Conservation (phyloP, 2,797 vertebrate species). For the Sebastolobus altivelis region DNA sequence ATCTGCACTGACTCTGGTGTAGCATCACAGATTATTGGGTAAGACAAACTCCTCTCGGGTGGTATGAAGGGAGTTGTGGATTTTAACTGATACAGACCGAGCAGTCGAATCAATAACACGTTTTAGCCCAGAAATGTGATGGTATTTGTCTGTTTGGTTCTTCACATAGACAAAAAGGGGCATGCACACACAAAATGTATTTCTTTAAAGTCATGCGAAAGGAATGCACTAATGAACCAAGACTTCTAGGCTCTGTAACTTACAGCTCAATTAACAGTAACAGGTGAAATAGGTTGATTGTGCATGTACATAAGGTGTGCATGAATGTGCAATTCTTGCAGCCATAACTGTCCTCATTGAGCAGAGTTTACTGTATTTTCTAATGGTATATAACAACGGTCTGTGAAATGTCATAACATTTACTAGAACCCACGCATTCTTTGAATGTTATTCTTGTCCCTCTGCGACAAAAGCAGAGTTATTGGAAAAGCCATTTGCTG, state of each 20-base stretch:
- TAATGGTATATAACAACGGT: background rate
- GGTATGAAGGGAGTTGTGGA: constrained; percentile 1
- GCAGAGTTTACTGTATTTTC: background rate
- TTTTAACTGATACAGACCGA: constrained; percentile 18
- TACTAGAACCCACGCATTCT: constrained; percentile 27
- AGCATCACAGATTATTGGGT: constrained; percentile 2
- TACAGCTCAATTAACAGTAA: background rate
- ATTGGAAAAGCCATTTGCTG: constrained; percentile 68
- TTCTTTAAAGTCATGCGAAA: background rate
- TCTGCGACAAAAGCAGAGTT: constrained; percentile 26
- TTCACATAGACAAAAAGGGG: background rate
- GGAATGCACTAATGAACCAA: background rate
- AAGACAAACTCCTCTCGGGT: constrained; percentile 5
- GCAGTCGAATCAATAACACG: background rate
- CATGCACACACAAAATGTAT: background rate
- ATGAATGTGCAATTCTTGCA: background rate
- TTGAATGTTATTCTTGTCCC: constrained; percentile 47
- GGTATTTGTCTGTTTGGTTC: background rate
- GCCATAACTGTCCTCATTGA: background rate
- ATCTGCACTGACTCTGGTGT: constrained; percentile 1
- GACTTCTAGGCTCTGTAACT: background rate
- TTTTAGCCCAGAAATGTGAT: background rate
- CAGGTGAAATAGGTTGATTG: background rate
- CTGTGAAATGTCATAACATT: constrained; percentile 63
- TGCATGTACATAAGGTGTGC: background rate